phyloP scores from a whole-genome alignment of 2,888 invertebrate genomes.

The Tetragonula carbonaria region DNA sequence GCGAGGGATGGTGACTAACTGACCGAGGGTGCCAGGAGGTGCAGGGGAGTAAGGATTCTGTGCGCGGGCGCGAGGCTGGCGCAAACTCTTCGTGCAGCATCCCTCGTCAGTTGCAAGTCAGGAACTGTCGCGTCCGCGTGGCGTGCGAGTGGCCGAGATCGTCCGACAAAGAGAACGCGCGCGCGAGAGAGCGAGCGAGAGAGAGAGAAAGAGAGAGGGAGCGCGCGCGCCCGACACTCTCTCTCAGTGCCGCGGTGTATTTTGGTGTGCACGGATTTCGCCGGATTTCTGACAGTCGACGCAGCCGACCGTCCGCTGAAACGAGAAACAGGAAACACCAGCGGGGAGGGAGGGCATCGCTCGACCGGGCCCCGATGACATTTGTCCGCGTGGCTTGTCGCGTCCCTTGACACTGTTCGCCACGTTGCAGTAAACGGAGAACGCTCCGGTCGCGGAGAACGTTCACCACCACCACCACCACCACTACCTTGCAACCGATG shows the following conservation, averaged over 20 bases:
- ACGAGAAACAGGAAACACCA: neutral
- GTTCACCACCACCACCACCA: too few species aligned
- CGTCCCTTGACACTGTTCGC: constrained; percentile 27
- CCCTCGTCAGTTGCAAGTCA: constrained; percentile 82
- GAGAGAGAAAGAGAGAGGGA: too few species aligned
- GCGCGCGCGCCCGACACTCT: constrained; percentile 17
- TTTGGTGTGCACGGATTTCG: constrained; percentile 9
- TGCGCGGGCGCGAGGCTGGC: constrained; percentile 81
- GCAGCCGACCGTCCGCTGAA: neutral
- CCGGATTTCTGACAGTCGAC: constrained; percentile 23
- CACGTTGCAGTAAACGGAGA: constrained; percentile 6
- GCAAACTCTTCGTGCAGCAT: constrained; percentile 83
- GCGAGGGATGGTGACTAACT: constrained; percentile 67
- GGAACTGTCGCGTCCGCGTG: constrained; percentile 80
- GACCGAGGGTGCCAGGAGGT: constrained; percentile 66
- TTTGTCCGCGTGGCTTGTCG: constrained; percentile 19
- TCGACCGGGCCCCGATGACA: constrained; percentile 42
- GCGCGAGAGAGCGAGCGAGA: too few species aligned
- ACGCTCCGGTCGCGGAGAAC: neutral
- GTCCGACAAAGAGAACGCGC: neutral
- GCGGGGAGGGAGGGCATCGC: neutral
- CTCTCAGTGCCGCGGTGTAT: constrained; percentile 30
- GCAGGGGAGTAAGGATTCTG: constrained; percentile 75
- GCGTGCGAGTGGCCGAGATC: constrained; percentile 23
- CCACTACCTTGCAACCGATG: neutral